phyloP scores from a whole-genome alignment of 2,113 vertebrate species.

The Asarcornis scutulata region DNA sequence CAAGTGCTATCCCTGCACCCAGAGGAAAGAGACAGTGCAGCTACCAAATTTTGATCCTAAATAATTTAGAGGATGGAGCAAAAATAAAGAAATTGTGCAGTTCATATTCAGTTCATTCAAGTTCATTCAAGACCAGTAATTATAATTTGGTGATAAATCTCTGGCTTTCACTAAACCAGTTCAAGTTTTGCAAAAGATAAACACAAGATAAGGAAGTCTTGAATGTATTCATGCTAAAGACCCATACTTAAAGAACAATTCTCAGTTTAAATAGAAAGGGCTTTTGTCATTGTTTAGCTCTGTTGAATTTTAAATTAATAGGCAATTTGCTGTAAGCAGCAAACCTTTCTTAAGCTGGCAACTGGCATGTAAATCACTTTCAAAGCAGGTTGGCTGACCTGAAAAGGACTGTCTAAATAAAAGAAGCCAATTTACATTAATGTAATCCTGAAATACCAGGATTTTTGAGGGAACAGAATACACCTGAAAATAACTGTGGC shows the following conservation, averaged over 20 bases:
- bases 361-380: not conserved
- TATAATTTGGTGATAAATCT: not conserved
- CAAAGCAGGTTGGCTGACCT: not conserved
- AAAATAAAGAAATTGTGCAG: not conserved
- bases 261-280: not conserved
- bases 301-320: not conserved
- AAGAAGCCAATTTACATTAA: not conserved
- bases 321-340: not conserved
- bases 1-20: rapidly evolving
- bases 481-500: not conserved
- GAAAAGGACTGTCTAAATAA: not conserved
- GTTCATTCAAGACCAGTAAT: not conserved
- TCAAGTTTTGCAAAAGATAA: not conserved
- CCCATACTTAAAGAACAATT: not conserved
- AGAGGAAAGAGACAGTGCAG: not conserved
- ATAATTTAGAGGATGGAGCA: not conserved
- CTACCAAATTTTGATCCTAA: not conserved
- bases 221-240: not conserved
- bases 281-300: not conserved
- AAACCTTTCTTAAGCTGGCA: not conserved
- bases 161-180: not conserved
- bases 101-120: not conserved
- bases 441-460: not conserved
- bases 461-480: not conserved
- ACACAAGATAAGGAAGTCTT: not conserved